Evolutionary conservation across 2,113 vertebrate species (phyloP).

Genomic region (Actinemys pallida): DNA sequence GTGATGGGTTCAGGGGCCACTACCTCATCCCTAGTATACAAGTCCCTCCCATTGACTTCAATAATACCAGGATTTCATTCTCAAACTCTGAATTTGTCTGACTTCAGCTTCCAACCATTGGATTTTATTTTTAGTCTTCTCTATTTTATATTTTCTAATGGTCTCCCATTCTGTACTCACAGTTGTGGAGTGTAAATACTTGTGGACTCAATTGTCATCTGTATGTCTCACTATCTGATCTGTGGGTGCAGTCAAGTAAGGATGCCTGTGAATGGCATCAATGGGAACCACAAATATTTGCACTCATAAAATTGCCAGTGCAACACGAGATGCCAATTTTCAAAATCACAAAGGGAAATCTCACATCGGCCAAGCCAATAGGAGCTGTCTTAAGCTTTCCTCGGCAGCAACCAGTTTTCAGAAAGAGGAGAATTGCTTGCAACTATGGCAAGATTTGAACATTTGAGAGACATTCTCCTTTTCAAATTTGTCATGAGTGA

Average conservation of each 20-base stretch:
- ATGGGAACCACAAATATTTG: slow-evolving; percentile 20
- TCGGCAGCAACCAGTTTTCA: neutral
- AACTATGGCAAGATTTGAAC: neutral
- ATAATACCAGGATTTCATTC: neutral
- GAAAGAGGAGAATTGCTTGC: neutral
- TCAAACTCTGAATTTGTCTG: neutral
- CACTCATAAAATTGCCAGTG: neutral
- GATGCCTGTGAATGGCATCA: neutral
- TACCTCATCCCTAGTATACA: neutral
- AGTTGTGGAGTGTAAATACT: neutral
- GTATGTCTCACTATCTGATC: slow-evolving; percentile 31
- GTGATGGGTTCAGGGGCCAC: rapidly evolving
- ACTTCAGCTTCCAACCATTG: neutral
- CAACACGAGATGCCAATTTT: neutral
- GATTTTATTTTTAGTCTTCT: neutral
- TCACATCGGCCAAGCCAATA: slow-evolving; percentile 23
- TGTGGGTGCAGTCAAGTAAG: slow-evolving; percentile 38
- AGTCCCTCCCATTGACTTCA: neutral
- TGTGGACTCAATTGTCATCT: neutral
- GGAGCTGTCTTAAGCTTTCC: slow-evolving; percentile 36
- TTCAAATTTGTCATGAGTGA: neutral
- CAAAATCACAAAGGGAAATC: slow-evolving; percentile 42
- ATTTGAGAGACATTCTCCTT: neutral
- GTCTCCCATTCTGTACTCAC: slow-evolving; percentile 10
- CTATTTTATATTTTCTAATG: neutral